These are phyloP conservation scores for Ladona fulva DNA, from an alignment of 1,140 invertebrate species.

Conservation along the genomic window DNA sequence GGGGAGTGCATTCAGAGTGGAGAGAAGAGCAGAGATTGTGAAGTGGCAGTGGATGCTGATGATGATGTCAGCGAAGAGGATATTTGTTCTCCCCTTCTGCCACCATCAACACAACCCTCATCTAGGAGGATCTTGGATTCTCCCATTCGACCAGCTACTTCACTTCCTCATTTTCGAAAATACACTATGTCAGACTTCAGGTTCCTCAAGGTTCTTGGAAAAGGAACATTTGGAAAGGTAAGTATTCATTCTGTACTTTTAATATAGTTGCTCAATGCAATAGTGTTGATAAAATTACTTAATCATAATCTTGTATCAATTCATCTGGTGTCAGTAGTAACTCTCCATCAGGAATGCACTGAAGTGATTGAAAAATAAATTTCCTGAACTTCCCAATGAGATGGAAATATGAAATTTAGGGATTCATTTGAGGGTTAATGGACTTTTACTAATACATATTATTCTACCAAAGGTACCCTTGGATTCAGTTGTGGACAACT, in stretches of 20 bases:
- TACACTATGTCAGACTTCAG: constrained; percentile 85
- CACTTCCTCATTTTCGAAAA: constrained; percentile 77
- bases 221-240: constrained; percentile 95
- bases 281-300: no score
- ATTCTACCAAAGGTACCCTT: no score
- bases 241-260: constrained; percentile 22
- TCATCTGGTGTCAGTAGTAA: no score
- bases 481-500: no score
- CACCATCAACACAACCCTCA: neutral
- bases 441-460: no score
- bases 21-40: neutral
- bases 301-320: no score
- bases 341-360: no score
- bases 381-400: no score
- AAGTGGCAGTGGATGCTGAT: neutral
- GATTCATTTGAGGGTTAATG: no score
- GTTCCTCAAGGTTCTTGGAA: constrained; percentile 90
- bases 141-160: constrained; percentile 68
- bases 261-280: no score
- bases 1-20: neutral
- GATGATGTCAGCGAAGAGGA: neutral
- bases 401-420: no score
- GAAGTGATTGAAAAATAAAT: no score
- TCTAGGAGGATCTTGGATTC: neutral
- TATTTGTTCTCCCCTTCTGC: neutral